Evolutionary conservation across 92 coral and sea anemone species (phyloP), one percentile per base, ranked within the genome.

Genomic region (Paramuricea clavata): DNA sequence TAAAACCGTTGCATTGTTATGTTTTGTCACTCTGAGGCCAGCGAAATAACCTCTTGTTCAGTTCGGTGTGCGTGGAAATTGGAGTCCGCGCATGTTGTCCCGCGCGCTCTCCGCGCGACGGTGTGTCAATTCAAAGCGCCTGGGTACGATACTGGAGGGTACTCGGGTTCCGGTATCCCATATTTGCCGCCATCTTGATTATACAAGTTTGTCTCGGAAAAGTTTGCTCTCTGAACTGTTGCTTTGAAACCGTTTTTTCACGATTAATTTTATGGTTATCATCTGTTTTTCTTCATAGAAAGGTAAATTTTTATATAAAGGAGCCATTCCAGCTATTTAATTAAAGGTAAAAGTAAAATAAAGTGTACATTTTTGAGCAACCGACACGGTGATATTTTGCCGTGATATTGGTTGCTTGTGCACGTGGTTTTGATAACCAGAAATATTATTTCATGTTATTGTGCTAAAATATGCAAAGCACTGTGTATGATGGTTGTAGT

Each of bases 371-470:
- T 54, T 54, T 16, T 54, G 23, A 54, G 11, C 17, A 50, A 50
- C 3, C 59, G 3, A 16, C 59, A 50, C 19, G 2, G 59, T 12
- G 17, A 42, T n/a, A 42, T 42, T 42, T 42, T 42, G 49, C 12
- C 49, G 12, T n/a, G n/a, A n/a, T n/a, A n/a, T n/a, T n/a, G n/a
- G n/a, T 36, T 2, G 42, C 42, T 36, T 36, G 42, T 47, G 62
- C 62, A 54, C 62, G 62, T 54, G 62, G 52, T 15, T 9, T 47
- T 57, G n/a, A n/a, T n/a, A 59, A n/a, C 68, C 68, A 59, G 68
- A 59, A 7, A n/a, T n/a, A n/a, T n/a, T n/a, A n/a, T n/a, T n/a
- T n/a, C n/a, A n/a, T n/a, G n/a, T n/a, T n/a, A n/a, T n/a, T 59
- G 30, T 19, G 7, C 15, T n/a, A 56, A 56, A 56, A 2, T 11